Evolutionary conservation across 2,797 vertebrate genomes (phyloP), one percentile per base, ranked within the genome.

Genomic region (Hylomyscus alleni): DNA sequence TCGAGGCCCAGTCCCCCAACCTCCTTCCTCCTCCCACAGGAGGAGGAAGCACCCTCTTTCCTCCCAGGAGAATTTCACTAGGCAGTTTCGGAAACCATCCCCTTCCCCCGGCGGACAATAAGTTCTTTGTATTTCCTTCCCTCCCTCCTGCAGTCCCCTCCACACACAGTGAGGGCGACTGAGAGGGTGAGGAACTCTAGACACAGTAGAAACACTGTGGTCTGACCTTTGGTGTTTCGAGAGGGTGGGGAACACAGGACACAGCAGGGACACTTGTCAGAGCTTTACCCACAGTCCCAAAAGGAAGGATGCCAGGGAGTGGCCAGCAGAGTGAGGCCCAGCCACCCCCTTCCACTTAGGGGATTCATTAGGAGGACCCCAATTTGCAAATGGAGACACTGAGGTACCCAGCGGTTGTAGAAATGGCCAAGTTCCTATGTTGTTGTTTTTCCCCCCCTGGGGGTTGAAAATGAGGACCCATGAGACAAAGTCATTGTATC

Each of bases 71-170:
- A 95, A 93, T 97, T 96, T 81, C 92, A 34, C 95, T 22, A 87
- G 81, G 96, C 92, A 90, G 92, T 96, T 96, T 97, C 77, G 67
- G 97, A 98, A 98, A 94, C 95, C 85, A 83, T 97, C 95, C 96
- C 92, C 81, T 95, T 93, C 80, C 97, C 93, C 77, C 54, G 7
- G 86, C 77, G 58, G 97, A 98, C 96, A 97, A 98, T 97, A 86
- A 86, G 96, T 37, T 26, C 97, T 96, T 97, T 97, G 96, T 98
- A 80, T 94, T 96, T 97, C 97, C 97, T 96, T 96, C 94, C 87
- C 94, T 96, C 90, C 91, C 94, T 92, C 54, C 52, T 62, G 73
- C 91, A 81, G 56, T 37, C 77, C 72, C 84, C 80, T 95, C 91
- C 83, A 58, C 84, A 94, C 93, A 20, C 47, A 20, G 73, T 11